Percentiles rank a stretch among this genome's conserved stretches.
Conservation (phyloP, 2,888 invertebrate genomes). For the Tenthredo mesomela region DNA sequence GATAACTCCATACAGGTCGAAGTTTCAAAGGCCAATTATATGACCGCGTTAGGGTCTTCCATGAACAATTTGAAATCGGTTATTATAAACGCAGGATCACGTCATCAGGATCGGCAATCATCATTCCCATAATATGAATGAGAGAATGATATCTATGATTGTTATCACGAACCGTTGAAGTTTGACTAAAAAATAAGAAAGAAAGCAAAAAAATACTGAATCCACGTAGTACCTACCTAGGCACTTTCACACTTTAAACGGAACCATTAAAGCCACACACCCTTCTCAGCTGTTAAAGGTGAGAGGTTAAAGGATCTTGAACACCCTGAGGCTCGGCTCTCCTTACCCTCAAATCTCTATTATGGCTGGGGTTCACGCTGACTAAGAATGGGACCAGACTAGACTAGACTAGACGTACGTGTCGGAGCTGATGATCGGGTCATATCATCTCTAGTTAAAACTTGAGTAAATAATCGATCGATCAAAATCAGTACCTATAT, state of each 20-base stretch:
- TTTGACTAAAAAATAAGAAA: background rate
- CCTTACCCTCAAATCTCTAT: slow-evolving; percentile 27
- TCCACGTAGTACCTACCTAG: slow-evolving; percentile 56
- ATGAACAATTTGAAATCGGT: background rate
- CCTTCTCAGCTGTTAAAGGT: slow-evolving; percentile 25
- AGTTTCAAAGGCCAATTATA: background rate
- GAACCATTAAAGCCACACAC: slow-evolving; percentile 53
- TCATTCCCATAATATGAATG: background rate
- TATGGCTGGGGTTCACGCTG: slow-evolving; percentile 1
- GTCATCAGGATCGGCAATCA: background rate
- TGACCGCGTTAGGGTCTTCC: background rate
- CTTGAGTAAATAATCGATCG: background rate
- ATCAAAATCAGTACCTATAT: background rate
- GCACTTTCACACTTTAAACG: slow-evolving; percentile 58
- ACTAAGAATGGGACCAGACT: background rate
- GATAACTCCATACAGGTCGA: background rate
- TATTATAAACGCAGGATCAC: background rate
- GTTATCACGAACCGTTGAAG: slow-evolving; percentile 9
- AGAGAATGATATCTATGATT: background rate
- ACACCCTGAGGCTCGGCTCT: slow-evolving; percentile 19
- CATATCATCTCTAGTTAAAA: background rate
- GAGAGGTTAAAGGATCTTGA: slow-evolving; percentile 32
- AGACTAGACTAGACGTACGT: background rate
- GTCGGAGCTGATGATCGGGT: background rate
- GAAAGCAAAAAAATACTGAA: slow-evolving; percentile 57